Evolutionary conservation across 2,797 vertebrate genomes (phyloP), one percentile per base, ranked within the genome.

Genomic region (Acrossocheilus wenchowensis): DNA sequence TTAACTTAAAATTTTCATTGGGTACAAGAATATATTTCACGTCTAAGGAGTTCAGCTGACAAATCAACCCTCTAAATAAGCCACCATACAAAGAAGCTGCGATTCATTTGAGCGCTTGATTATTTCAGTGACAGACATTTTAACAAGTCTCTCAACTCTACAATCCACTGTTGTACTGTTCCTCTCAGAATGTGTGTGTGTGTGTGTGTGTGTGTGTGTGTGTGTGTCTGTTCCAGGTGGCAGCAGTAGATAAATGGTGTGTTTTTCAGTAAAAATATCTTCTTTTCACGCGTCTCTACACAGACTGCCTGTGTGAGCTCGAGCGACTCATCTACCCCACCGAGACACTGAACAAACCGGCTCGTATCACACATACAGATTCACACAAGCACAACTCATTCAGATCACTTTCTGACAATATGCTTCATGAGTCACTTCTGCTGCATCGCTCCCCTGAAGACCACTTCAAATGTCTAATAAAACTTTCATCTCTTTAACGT

Each of bases 181-280:
- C 5, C 17, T 81, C 60, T 64, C 78, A 48, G 17, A 66, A 48
- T 6, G 4, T 6, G 52, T 36, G 19, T 12, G 52, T 62, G 69
- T 43, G 19, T 12, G 52, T 62, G 69, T 43, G 19, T 12, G 52
- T 62, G 69, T 43, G 19, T 12, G 52, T 6, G 4, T 6, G 52
- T 36, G 19, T 12, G 52, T 62, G 69, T 43, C 62, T 60, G 48
- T 17, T n/a, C 39, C 86, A 87, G 69, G 66, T 72, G 64, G 66
- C 60, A 43, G 52, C 39, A 17, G 87, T 17, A 71, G 77, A 84
- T 84, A 78, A 83, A 54, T 10, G 21, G 50, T 9, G n/a, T 50
- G 43, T 21, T 26, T 74, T 62, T 23, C 64, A 30, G 64, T 43
- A 41, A 57, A 71, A 79, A 34, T 72, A 78, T 60, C 17, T 26